Percentiles rank a stretch among this genome's conserved stretches.
Evolutionary conservation across 2,113 vertebrate species (phyloP).

Genomic region (Nycticebus coucang): DNA sequence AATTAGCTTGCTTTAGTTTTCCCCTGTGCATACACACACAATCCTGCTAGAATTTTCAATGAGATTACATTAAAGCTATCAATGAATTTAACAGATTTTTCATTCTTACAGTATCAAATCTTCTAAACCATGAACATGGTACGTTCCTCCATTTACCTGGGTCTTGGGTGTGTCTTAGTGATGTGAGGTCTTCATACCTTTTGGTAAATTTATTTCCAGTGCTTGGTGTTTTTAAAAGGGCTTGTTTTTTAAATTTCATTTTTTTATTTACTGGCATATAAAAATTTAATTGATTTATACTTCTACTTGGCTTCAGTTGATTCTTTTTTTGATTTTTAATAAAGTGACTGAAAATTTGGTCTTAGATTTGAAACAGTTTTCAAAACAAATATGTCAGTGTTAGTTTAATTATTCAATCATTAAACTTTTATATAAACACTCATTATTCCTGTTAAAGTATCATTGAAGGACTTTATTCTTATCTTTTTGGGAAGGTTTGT

Average conservation of each 20-base stretch:
- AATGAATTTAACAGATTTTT: not conserved
- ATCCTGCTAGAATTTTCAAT: not conserved
- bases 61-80: not conserved
- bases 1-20: not conserved
- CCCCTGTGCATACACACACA: not conserved
- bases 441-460: not conserved
- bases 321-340: conserved; percentile 50
- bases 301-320: not conserved
- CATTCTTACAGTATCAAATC: not conserved
- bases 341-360: conserved; percentile 13
- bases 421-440: not conserved
- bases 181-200: not conserved
- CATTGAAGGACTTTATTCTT: not conserved
- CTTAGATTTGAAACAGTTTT: conserved; percentile 31
- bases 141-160: not conserved
- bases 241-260: not conserved
- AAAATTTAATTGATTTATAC: not conserved
- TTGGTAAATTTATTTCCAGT: not conserved
- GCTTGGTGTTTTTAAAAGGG: not conserved
- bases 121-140: not conserved
- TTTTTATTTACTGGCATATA: not conserved
- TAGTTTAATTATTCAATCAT: not conserved
- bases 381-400: not conserved
- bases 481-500: not conserved
- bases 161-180: not conserved